Conservation (phyloP, 1,140 invertebrate genomes). For the Aricia agestis region DNA sequence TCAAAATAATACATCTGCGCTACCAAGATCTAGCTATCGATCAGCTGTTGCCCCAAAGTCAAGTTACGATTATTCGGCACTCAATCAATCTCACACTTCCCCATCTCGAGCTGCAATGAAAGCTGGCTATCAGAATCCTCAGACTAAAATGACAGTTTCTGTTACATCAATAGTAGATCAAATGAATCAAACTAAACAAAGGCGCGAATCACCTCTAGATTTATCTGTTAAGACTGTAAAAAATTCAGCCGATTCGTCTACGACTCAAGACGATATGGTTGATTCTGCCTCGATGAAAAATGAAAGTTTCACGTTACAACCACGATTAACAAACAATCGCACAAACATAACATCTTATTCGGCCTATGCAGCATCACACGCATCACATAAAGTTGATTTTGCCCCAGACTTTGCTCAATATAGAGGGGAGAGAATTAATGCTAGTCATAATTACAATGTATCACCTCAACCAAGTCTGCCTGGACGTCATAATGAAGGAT, state of each 20-base stretch:
- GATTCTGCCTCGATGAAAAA: constrained; percentile 60
- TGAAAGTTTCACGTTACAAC: constrained; percentile 55
- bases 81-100: constrained; percentile 57
- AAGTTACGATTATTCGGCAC: constrained; percentile 53
- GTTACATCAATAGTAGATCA: constrained; percentile 70
- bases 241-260: constrained; percentile 90
- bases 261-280: constrained; percentile 82
- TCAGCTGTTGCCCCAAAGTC: constrained; percentile 48
- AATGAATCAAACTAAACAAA: constrained; percentile 74
- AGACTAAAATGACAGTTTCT: constrained; percentile 67
- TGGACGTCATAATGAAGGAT: constrained; percentile 52
- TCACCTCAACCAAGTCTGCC: constrained; percentile 37
- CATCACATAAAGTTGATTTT: constrained; percentile 83
- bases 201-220: constrained; percentile 87
- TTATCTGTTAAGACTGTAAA: constrained; percentile 90
- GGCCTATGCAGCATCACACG: constrained; percentile 73
- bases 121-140: constrained; percentile 59
- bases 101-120: constrained; percentile 53
- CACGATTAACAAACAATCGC: constrained; percentile 45
- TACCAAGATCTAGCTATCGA: constrained; percentile 50
- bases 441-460: constrained; percentile 37
- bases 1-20: constrained; percentile 42
- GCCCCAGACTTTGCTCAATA: constrained; percentile 80
- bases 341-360: constrained; percentile 34
- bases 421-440: constrained; percentile 43